Conservation (phyloP, 2,888 invertebrate species). For the Petrolisthes manimaculis region DNA sequence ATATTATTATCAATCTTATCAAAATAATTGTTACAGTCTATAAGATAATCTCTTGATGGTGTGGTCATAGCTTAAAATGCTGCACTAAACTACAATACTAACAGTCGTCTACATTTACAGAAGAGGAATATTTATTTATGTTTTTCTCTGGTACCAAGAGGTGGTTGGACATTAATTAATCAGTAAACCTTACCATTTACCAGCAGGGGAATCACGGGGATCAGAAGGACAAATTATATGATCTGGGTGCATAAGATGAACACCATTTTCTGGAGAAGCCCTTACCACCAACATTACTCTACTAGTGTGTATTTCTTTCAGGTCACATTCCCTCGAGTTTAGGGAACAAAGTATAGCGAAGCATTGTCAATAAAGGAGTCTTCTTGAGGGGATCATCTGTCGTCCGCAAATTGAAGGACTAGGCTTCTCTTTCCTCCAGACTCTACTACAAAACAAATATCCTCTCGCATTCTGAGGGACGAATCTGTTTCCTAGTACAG, state of each 20-base stretch:
- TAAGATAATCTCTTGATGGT: constrained; percentile 30
- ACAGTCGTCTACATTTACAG: constrained; percentile 25
- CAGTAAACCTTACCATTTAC: constrained; percentile 31
- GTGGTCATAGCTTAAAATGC: constrained; percentile 35
- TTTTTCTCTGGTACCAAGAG: constrained; percentile 19
- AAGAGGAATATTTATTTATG: not conserved
- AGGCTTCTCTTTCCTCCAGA: too few relatives aligned
- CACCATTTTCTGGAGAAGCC: too few relatives aligned
- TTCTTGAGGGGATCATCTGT: too few relatives aligned
- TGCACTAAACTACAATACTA: constrained; percentile 31
- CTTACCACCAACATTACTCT: too few relatives aligned
- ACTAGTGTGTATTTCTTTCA: too few relatives aligned
- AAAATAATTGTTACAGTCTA: constrained; percentile 62
- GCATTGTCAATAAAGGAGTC: too few relatives aligned
- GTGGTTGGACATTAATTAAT: constrained; percentile 52
- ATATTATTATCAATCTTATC: constrained; percentile 40
- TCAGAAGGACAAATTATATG: constrained; percentile 6
- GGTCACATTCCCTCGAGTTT: too few relatives aligned
- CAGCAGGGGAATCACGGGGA: constrained; percentile 2
- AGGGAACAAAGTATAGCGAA: too few relatives aligned
- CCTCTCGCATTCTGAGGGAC: too few relatives aligned
- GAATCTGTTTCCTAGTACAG: too few relatives aligned
- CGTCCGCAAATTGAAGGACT: too few relatives aligned
- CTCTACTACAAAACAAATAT: too few relatives aligned
- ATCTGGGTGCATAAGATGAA: not conserved